phyloP scores from a whole-genome alignment of 2,113 vertebrate genomes.

The Thinocorus orbignyianus region DNA sequence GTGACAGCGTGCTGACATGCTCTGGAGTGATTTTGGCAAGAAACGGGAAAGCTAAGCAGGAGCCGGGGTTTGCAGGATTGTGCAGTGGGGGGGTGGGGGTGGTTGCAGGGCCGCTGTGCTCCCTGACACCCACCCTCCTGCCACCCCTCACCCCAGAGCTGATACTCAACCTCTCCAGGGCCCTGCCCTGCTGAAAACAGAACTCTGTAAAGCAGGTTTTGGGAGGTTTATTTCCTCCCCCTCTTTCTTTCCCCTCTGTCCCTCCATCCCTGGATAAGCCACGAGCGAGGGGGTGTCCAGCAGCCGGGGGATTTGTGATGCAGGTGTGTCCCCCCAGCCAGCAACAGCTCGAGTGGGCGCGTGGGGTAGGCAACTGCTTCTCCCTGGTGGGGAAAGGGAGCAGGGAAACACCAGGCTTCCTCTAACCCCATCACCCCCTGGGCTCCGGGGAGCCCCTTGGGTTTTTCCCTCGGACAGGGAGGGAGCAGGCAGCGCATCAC shows the following conservation, averaged over 20 bases:
- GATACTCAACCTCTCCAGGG: rapidly evolving
- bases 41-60: background rate
- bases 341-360: rapidly evolving
- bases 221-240: rapidly evolving
- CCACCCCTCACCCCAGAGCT: background rate
- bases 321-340: rapidly evolving
- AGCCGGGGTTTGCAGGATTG: background rate
- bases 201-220: background rate
- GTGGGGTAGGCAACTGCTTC: background rate
- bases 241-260: rapidly evolving
- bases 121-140: background rate
- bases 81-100: background rate
- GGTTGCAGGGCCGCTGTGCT: background rate
- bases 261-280: background rate
- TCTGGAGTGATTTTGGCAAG: conserved; percentile 27
- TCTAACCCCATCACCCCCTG: background rate
- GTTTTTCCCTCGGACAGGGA: rapidly evolving
- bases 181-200: background rate
- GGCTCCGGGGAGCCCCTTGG: rapidly evolving
- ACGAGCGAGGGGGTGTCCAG: background rate
- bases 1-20: conserved; percentile 52
- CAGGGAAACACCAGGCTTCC: background rate
- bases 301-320: background rate
- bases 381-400: background rate
- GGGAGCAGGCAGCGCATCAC: rapidly evolving